Base-by-base conservation (phyloP, 2,113 vertebrate genomes). In the Toxotes chatareus region DNA sequence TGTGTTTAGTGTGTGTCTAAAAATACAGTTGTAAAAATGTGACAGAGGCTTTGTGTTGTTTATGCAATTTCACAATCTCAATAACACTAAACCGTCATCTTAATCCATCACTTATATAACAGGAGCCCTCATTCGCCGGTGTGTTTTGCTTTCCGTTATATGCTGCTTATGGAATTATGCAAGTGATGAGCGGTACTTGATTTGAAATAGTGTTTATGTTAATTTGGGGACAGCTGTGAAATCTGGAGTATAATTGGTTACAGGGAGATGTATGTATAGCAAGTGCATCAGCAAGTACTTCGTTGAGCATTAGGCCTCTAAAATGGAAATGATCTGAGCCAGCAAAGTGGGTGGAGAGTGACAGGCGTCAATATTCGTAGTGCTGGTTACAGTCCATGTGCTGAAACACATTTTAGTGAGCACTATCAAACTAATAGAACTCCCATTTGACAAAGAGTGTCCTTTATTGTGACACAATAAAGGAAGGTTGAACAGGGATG, bases 31-130 rank as follows among this genome's bases (percentile, higher is more conserved):
- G 80, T 67, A 83, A 89, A 27, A 90, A 86, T 86, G 86, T 76
- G 80, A 88, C 85, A 63, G 74, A 46, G 80, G 75, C 73, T 89
- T 89, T 88, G 64, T 79, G 65, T 80, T 74, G 88, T 93, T 93
- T 91, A 88, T 87, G 88, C 87, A 92, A 88, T 70, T 84, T 86
- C 87, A 89, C 81, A 87, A 84, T 84, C 72, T 84, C 83, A 86
- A 82, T 82, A 84, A 88, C 76, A 60, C 83, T 82, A 84, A 88
- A 87, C 79, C 89, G 79, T 80, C 75, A 82, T 88, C 79, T 88
- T 89, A 93, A 93, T 92, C 91, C 84, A 36, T 32, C 12, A 2
- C 68, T 92, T 92, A 91, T 74, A 76, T 93, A 93, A 93, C 76
- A 31, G 44, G 40, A 76, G 86, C 40, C 27, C 60, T 90, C 51